A percentile compares a stretch with the other conserved stretches of the same genome.
Conservation (phyloP, 2,888 invertebrate species). For the Dicycla oo region DNA sequence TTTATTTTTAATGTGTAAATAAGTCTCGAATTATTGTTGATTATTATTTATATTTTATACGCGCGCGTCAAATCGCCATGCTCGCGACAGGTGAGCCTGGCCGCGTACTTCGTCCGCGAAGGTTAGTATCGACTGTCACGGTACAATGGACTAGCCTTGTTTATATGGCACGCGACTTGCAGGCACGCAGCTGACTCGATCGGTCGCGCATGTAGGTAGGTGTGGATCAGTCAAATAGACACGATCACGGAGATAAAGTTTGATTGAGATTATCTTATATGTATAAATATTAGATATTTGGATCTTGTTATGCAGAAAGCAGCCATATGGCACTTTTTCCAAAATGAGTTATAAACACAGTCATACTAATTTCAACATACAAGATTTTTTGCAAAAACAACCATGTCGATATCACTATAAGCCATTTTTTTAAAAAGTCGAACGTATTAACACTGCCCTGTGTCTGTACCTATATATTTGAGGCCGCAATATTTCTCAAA, state of each 20-base stretch:
- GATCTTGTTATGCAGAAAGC: too few species aligned
- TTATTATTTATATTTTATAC: conserved; percentile 66
- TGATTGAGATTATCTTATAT: conserved; percentile 25
- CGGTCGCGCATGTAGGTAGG: conserved; percentile 55
- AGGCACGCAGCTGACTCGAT: conserved; percentile 65
- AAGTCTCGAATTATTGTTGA: conserved; percentile 43
- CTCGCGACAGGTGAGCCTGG: conserved; percentile 72
- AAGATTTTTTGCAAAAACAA: too few species aligned
- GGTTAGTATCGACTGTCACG: conserved; percentile 85
- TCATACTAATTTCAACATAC: too few species aligned
- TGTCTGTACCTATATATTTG: too few species aligned
- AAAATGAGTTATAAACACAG: too few species aligned
- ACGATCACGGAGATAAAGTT: conserved; percentile 36
- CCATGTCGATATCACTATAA: too few species aligned
- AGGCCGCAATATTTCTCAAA: too few species aligned
- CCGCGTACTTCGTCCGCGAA: conserved; percentile 77
- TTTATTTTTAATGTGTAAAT: conserved; percentile 24
- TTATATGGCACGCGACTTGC: conserved; percentile 82
- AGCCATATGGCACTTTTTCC: too few species aligned
- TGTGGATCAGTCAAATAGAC: conserved; percentile 74
- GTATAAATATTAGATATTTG: too few species aligned
- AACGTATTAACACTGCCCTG: too few species aligned
- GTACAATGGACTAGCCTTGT: conserved; percentile 78
- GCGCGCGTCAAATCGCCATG: conserved; percentile 81
- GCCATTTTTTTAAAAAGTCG: too few species aligned